Percentiles rank a stretch among this genome's conserved stretches.
These are phyloP conservation scores for Nymphalis io DNA, from an alignment of 1,140 invertebrate genomes.

Conservation along the genomic window DNA sequence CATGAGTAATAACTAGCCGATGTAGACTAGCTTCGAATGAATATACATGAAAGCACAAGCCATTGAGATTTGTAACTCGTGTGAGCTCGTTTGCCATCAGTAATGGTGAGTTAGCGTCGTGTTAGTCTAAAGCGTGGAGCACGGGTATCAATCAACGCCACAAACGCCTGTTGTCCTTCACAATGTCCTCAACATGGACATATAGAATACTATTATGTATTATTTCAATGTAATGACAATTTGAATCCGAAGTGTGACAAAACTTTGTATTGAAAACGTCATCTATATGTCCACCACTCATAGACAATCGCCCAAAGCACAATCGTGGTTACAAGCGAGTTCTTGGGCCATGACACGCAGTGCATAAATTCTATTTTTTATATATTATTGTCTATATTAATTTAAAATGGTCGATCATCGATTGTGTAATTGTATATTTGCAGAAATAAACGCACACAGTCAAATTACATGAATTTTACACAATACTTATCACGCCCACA, in stretches of 20 bases:
- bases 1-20: background rate
- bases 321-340: constrained; percentile 36
- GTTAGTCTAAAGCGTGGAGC: constrained; percentile 55
- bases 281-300: constrained; percentile 50
- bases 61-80: constrained; percentile 10
- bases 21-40: constrained; percentile 7
- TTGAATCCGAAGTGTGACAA: background rate
- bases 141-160: constrained; percentile 50
- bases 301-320: constrained; percentile 67
- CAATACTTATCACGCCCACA: constrained; percentile 50
- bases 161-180: constrained; percentile 58
- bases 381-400: no score
- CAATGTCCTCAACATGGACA: constrained; percentile 42
- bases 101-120: constrained; percentile 36
- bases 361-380: constrained; percentile 35
- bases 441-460: constrained; percentile 23
- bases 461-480: constrained; percentile 26
- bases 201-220: constrained; percentile 30
- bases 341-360: constrained; percentile 45
- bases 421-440: background rate
- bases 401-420: background rate
- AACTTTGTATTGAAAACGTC: background rate
- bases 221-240: background rate
- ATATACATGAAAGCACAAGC: constrained; percentile 25
- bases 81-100: constrained; percentile 19